A percentile compares a stretch with the other conserved stretches of the same genome.
phyloP scores from a whole-genome alignment of 1,140 invertebrate species.

The Acromyrmex charruanus region DNA sequence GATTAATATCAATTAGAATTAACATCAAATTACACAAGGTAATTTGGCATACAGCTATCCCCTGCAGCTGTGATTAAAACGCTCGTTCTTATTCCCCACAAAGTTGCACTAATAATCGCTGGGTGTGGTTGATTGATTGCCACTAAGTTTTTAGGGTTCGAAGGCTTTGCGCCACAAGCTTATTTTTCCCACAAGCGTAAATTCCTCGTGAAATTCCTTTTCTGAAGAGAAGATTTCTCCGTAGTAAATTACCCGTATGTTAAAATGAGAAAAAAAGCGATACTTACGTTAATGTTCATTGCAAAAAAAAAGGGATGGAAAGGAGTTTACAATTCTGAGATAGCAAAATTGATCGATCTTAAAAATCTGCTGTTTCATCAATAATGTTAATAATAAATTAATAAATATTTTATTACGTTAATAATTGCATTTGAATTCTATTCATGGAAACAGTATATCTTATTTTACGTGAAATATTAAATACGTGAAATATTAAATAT shows the following conservation, averaged over 20 bases:
- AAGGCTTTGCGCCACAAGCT: not conserved
- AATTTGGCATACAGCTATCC: not conserved
- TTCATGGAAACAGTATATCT: not conserved
- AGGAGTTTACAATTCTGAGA: not conserved
- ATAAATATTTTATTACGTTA: not conserved
- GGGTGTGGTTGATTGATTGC: slow-evolving; percentile 42
- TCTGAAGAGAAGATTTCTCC: not conserved
- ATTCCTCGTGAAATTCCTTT: slow-evolving; percentile 29
- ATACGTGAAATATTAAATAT: not conserved
- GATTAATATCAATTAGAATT: slow-evolving; percentile 34
- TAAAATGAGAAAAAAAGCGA: slow-evolving; percentile 1
- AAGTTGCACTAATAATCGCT: slow-evolving; percentile 42
- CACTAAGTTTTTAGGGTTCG: slow-evolving; percentile 21
- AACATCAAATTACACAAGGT: not conserved
- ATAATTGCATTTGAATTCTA: not conserved
- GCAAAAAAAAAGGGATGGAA: not conserved
- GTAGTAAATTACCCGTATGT: slow-evolving; percentile 22
- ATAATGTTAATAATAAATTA: not conserved
- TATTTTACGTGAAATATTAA: not conserved
- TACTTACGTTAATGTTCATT: not conserved
- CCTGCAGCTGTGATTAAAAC: slow-evolving; percentile 24
- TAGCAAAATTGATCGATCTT: not conserved
- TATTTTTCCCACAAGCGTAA: slow-evolving; percentile 19
- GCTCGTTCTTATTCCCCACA: slow-evolving; percentile 1
- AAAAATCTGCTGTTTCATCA: not conserved